Evolutionary conservation across 2,888 invertebrate genomes (phyloP), one percentile per base, ranked within the genome.

Genomic region (Scotopteryx bipunctaria): DNA sequence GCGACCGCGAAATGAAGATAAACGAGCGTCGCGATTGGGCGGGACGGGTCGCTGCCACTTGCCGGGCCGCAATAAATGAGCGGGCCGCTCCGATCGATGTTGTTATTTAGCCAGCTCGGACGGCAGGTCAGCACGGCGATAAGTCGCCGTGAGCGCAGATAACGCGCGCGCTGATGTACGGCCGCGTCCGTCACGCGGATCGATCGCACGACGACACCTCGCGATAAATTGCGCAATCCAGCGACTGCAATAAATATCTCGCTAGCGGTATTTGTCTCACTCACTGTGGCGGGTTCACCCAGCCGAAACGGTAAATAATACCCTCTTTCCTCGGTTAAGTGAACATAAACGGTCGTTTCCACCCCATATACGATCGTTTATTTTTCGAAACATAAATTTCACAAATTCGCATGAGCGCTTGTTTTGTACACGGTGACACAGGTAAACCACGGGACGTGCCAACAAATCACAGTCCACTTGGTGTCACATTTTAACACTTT

Each of bases 1-100:
- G 93, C 90, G 92, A 90, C 91, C 89, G 88, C 91, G 82, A 86
- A 93, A 93, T 93, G 93, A 93, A 93, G 93, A 93, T 92, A 91
- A 92, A 93, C 92, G 93, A 93, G 91, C 90, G 81, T 81, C 83
- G 91, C 91, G 91, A 92, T 92, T 89, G 92, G 92, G 80, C 87
- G 86, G 88, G 92, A 90, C 91, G 77, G 75, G 67, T 72, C 67
- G 80, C 73, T 69, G 68, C 81, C 81, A 79, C 80, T 72, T 67
- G 81, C 73, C 68, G 67, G 62, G 73, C 78, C 80, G 71, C 79
- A 81, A 81, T 76, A 81, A 81, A 83, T 76, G 86, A 77, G 78
- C 77, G 77, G 75, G 59, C 64, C 67, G 63, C 55, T 51, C 49
- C 67, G 69, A 73, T 76, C 78, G 73, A 75, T 77, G 81, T 71